Base-by-base conservation (phyloP, 2,888 invertebrate species). In the Neoscelio sp. region DNA sequence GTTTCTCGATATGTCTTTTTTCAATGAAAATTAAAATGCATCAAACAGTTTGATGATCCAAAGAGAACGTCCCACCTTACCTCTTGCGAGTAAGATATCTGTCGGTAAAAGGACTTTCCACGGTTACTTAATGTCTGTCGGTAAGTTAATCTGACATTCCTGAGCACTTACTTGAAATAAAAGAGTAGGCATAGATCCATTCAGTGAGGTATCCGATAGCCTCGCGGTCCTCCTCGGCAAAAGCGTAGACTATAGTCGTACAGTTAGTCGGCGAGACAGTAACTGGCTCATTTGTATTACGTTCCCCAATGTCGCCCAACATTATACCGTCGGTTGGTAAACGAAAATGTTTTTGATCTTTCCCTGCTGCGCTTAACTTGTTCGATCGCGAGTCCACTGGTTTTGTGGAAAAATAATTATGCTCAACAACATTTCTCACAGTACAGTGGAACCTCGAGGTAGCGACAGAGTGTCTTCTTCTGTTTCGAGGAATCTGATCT, bases 111-210 rank as follows among this genome's bases (percentile, higher is more conserved):
- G 0, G 48, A 33, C 13, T 68, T 48, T 62, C 68, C 77, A 23
- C 50, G 65, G 60, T 65, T 35, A 68, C 26, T 60, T 48, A 48
- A 71, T 62, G 60, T 23, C 67, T 64, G 78, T 80, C 78, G 81
- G 64, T 75, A 81, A 78, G 23, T 17, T 42, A 50, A 64, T 7
- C 4, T 20, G 12, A 50, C 40, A 12, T 13, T 28, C 42, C 6
- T 40, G 26, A 15, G 56, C 90, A 94, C 94, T 94, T 93, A 95
- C 95, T 93, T 92, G 93, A 92, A 84, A 95, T 91, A 88, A 93
- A 94, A 84, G 92, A 92, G 91, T 94, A 94, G 83, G 94, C 93
- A 90, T 93, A 92, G 88, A 94, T 93, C 94, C 94, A 94, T 87
- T 94, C 94, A 82, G 93, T 93, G 89, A 95, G 91, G 91, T 94